phyloP scores from a whole-genome alignment of 2,797 vertebrate species.

The Pipistrellus pipistrellus region DNA sequence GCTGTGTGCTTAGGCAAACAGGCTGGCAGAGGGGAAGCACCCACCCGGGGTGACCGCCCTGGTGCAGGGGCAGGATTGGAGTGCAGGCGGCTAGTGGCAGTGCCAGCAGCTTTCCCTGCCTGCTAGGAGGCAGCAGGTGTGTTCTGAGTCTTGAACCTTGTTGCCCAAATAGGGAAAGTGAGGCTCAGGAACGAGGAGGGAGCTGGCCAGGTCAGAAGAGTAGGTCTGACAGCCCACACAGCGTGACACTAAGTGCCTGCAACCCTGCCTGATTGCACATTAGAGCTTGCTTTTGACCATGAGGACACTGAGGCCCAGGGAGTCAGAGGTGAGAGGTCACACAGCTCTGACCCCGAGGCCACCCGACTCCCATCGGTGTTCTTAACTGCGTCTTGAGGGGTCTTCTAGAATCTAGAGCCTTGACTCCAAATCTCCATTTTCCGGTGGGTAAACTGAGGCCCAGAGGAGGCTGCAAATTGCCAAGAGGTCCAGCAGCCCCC shows the following conservation, averaged over 20 bases:
- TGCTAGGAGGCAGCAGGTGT: fast-evolving
- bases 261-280: not conserved
- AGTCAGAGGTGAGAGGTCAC: not conserved
- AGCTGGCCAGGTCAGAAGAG: not conserved
- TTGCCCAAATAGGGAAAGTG: not conserved
- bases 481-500: not conserved
- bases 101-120: fast-evolving
- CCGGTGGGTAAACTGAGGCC: not conserved
- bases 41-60: not conserved
- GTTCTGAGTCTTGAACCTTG: not conserved
- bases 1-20: not conserved
- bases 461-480: not conserved
- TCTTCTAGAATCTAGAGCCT: not conserved
- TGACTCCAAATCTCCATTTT: not conserved
- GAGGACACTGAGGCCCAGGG: not conserved
- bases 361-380: not conserved
- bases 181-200: not conserved
- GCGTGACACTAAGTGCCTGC: not conserved
- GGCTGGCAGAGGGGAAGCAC: not conserved
- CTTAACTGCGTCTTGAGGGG: not conserved
- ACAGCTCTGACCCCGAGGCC: fast-evolving
- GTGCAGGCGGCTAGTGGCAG: fast-evolving
- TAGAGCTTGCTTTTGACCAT: not conserved
- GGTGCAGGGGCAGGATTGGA: too few species aligned
- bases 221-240: fast-evolving